phyloP scores from a whole-genome alignment of 2,888 invertebrate species.

The Ecliptopera silaceata region DNA sequence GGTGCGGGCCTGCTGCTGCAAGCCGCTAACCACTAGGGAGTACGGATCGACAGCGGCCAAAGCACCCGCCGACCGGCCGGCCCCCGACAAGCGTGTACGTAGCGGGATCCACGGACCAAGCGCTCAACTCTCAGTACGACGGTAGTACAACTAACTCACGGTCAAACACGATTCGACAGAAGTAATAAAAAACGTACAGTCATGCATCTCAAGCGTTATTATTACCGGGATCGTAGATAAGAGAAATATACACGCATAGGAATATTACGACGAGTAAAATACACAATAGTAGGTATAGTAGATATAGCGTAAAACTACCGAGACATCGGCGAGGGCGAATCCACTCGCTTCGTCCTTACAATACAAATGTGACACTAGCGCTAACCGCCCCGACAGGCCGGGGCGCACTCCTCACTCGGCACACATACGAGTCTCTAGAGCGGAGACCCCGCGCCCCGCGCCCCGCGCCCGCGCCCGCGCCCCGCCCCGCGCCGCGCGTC shows the following conservation, averaged over 20 bases:
- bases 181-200: conserved; percentile 90
- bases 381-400: conserved; percentile 77
- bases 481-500: conserved; percentile 59
- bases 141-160: conserved; percentile 68
- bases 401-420: conserved; percentile 64
- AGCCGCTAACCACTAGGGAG: conserved; percentile 75
- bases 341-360: conserved; percentile 80
- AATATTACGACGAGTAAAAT: conserved; percentile 78
- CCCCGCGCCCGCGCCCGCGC: conserved; percentile 72
- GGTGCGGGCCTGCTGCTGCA: conserved; percentile 79
- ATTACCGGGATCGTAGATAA: conserved; percentile 89
- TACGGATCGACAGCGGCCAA: conserved; percentile 77
- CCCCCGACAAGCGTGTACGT: conserved; percentile 81
- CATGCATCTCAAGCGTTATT: conserved; percentile 94
- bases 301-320: conserved; percentile 79
- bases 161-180: conserved; percentile 77
- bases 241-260: conserved; percentile 83
- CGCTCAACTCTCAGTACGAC: conserved; percentile 80
- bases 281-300: conserved; percentile 72
- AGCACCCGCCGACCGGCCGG: conserved; percentile 80
- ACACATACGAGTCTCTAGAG: conserved; percentile 79
- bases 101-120: conserved; percentile 81
- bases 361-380: conserved; percentile 83
- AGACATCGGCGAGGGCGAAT: conserved; percentile 76
- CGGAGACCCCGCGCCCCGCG: conserved; percentile 75